Evolutionary conservation across 2,797 vertebrate genomes (phyloP).

Genomic region (Mus caroli): DNA sequence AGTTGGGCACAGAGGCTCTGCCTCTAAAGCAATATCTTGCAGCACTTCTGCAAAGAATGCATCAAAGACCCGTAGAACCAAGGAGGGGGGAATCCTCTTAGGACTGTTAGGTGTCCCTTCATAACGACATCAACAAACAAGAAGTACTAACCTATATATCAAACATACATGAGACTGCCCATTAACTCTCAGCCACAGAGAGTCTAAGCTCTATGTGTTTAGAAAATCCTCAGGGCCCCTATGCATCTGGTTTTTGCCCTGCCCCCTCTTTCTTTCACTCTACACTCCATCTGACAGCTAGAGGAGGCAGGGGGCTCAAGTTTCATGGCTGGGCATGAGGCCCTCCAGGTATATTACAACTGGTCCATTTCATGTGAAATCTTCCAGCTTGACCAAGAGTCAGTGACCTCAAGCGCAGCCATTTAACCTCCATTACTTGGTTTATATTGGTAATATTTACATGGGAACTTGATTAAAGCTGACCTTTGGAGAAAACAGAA

Average conservation of each 20-base stretch:
- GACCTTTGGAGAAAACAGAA: conserved; percentile 76
- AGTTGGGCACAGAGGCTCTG: neutral
- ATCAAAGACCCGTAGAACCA: neutral
- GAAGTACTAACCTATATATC: neutral
- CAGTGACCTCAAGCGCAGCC: conserved; percentile 77
- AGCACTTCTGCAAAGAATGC: neutral
- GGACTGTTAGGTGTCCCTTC: neutral
- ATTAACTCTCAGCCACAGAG: neutral
- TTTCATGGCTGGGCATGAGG: conserved; percentile 51
- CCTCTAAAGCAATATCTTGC: neutral
- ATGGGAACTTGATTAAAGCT: conserved; percentile 83
- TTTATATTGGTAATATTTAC: conserved; percentile 82
- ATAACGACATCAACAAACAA: neutral
- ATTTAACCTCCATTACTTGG: conserved; percentile 81
- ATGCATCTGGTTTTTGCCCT: conserved; percentile 37
- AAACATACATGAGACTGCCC: neutral
- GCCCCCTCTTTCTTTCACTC: neutral
- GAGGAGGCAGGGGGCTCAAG: conserved; percentile 60
- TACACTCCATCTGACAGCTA: neutral
- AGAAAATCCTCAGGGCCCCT: neutral
- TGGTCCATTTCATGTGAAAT: conserved; percentile 75
- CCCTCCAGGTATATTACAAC: conserved; percentile 81
- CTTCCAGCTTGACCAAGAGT: conserved; percentile 82
- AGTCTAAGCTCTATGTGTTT: conserved; percentile 6
- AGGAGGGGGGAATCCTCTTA: neutral